Evolutionary conservation across 2,888 invertebrate genomes (phyloP), one percentile per base, ranked within the genome.

Genomic region (Drosophila mimica): DNA sequence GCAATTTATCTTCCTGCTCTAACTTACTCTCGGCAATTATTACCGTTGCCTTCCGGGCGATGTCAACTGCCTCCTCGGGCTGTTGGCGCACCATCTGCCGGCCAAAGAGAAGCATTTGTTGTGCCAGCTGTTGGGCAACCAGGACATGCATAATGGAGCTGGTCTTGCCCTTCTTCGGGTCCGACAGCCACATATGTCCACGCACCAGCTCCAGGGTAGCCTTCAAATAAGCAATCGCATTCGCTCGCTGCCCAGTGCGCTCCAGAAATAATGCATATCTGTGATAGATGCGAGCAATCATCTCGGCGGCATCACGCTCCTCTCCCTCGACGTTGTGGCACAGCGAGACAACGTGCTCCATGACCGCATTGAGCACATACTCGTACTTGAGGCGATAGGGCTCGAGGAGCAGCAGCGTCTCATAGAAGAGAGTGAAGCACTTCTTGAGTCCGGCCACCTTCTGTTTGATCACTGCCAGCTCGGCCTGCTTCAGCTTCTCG

Each of bases 401-500:
- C 34, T 90, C 81, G 5, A 92, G 53, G 17, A 89, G 36, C 17
- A 79, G 36, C 36, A 91, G 73, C 0, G 85, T 82, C 67, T 92
- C 86, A 46, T 87, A 81, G 36, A 92, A 81, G 0, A 87, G 64
- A 2, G 77, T 81, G 4, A 89, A 78, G 31, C 88, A 78, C 11
- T 77, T 69, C 43, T 75, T 77, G 15, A 82, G 66, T 1, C 91
- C 89, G 17, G 74, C 74, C 0, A 56, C 28, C 33, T 84, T 73
- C 4, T 58, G 34, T 30, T 76, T 62, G n/a, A 74, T 57, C 17
- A 77, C 81, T 0, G 87, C 77, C 31, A 81, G 59, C 70, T 92
- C 93, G 4, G 92, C 91, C 4, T 73, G 62, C 52, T 81, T 88
- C 4, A 91, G 53, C 28, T 90, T 91, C 5, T 91, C 91, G 13